Base-by-base conservation (phyloP, 2,797 vertebrate species). In the Oophaga sylvatica region DNA sequence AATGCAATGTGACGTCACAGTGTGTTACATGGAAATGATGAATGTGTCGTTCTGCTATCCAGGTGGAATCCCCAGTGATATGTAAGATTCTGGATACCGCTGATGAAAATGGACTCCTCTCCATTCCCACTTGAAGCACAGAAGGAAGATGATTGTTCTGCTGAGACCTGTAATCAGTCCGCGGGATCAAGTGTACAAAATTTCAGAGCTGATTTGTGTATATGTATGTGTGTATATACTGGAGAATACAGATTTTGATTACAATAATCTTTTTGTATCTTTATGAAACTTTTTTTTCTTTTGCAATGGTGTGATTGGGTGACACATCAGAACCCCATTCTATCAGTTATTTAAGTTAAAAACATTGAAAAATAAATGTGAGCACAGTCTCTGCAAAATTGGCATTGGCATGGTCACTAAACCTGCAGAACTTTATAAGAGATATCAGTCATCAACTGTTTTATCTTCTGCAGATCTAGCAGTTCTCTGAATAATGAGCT, bases 31-130 rank as follows among this genome's bases (percentile, higher is more conserved):
- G 16, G 5, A 62, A 60, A 60, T 67, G 8, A 31, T 15, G 17
- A 19, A 35, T 60, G 35, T 31, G 2, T 59, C 1, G 31, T 19
- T 26, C 35, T 45, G 59, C 10, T 35, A 15, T 13, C 90, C 80
- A 97, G 98, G 98, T 99, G 88, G 98, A 99, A 92, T 99, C 98
- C 90, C 98, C 98, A 0, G 97, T 99, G 89, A 99, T 99, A 92
- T 99, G 98, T 94, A 97, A 97, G 93, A 97, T 99, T 91, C 94
- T 99, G 88, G 98, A 99, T 91, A 98, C 98, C 22, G 98, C 98
- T 63, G 98, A 99, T 88, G 97, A 98, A 92, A 93, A 97, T 0
- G 98, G 98, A 91, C 96, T 98, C 88, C 95, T 99, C 56, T 99
- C 98, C 0, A 90, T 97, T 89, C 97, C 97, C 90, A 96, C 95